phyloP scores from a whole-genome alignment of 2,888 invertebrate species.

The Meganola albula region DNA sequence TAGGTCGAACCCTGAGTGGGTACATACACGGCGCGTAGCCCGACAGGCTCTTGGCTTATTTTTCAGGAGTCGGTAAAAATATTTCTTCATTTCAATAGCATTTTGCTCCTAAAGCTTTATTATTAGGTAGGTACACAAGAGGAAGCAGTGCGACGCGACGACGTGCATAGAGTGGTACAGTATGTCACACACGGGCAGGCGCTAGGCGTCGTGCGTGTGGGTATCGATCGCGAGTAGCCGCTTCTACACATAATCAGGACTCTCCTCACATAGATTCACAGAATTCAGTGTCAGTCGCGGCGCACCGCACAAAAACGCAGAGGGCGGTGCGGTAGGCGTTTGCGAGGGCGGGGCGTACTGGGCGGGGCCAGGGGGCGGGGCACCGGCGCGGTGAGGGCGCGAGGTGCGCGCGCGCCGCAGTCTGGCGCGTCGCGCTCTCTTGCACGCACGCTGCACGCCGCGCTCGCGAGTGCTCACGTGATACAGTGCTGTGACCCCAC shows the following conservation, averaged over 20 bases:
- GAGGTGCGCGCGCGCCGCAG: slow-evolving; percentile 25
- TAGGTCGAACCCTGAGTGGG: too few species aligned
- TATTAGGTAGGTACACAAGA: too few species aligned
- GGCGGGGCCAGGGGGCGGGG: slow-evolving; percentile 7
- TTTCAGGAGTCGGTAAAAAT: too few species aligned
- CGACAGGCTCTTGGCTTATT: too few species aligned
- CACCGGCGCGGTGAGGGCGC: slow-evolving; percentile 9
- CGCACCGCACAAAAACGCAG: slow-evolving; percentile 10
- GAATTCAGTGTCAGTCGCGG: slow-evolving; percentile 8
- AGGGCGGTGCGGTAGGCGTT: slow-evolving; percentile 13
- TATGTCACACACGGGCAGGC: not conserved
- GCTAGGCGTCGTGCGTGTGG: not conserved
- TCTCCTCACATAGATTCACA: slow-evolving; percentile 18
- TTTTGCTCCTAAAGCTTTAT: too few species aligned
- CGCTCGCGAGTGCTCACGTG: slow-evolving; percentile 24
- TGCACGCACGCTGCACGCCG: slow-evolving; percentile 13
- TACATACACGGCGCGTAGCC: too few species aligned
- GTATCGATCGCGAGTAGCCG: slow-evolving; percentile 1
- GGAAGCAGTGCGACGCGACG: too few species aligned
- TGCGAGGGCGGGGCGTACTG: slow-evolving; percentile 6
- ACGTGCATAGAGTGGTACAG: too few species aligned
- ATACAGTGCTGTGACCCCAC: slow-evolving; percentile 11
- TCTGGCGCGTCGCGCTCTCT: slow-evolving; percentile 46
- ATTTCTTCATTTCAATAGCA: too few species aligned
- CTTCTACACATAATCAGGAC: slow-evolving; percentile 6